Percentiles rank a stretch among this genome's conserved stretches.
These are phyloP conservation scores for Yponomeuta cagnagella DNA, from an alignment of 2,888 invertebrate genomes.

Conservation along the genomic window DNA sequence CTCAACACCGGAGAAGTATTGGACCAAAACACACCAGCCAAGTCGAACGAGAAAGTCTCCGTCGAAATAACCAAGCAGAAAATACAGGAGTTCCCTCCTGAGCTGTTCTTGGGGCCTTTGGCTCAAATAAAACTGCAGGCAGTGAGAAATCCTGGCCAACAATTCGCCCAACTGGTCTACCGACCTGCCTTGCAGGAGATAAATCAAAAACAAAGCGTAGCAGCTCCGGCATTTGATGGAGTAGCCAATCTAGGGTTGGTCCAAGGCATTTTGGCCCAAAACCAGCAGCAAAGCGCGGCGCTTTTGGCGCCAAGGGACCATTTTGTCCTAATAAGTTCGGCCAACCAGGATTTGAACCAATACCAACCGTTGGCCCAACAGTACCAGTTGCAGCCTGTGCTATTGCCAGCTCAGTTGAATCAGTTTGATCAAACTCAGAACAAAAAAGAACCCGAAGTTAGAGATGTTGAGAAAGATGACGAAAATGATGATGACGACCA, in stretches of 20 bases:
- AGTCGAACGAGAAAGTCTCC: slow-evolving; percentile 40
- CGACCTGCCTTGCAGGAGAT: slow-evolving; percentile 36
- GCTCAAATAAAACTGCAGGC: slow-evolving; percentile 37
- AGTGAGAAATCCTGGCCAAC: slow-evolving; percentile 35
- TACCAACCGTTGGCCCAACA: slow-evolving; percentile 21
- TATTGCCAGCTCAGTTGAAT: slow-evolving; percentile 30
- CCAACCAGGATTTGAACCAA: slow-evolving; percentile 9
- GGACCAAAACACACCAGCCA: slow-evolving; percentile 24
- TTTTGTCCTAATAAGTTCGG: slow-evolving; percentile 27
- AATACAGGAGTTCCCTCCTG: slow-evolving; percentile 58
- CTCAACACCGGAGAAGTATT: slow-evolving; percentile 50
- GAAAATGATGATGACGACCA: slow-evolving; percentile 18
- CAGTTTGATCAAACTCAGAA: slow-evolving; percentile 28
- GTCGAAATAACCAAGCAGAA: slow-evolving; percentile 62
- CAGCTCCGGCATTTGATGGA: slow-evolving; percentile 43
- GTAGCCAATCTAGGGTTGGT: slow-evolving; percentile 57
- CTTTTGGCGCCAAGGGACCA: slow-evolving; percentile 25
- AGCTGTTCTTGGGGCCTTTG: slow-evolving; percentile 53
- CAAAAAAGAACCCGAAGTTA: slow-evolving; percentile 19
- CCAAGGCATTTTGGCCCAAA: slow-evolving; percentile 57
- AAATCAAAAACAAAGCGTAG: slow-evolving; percentile 38
- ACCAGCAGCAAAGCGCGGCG: slow-evolving; percentile 25
- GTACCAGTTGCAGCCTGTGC: slow-evolving; percentile 37
- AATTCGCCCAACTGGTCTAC: slow-evolving; percentile 40
- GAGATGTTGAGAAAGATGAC: slow-evolving; percentile 18